phyloP scores from a whole-genome alignment of 2,888 invertebrate genomes.

The Chalcis sispes region DNA sequence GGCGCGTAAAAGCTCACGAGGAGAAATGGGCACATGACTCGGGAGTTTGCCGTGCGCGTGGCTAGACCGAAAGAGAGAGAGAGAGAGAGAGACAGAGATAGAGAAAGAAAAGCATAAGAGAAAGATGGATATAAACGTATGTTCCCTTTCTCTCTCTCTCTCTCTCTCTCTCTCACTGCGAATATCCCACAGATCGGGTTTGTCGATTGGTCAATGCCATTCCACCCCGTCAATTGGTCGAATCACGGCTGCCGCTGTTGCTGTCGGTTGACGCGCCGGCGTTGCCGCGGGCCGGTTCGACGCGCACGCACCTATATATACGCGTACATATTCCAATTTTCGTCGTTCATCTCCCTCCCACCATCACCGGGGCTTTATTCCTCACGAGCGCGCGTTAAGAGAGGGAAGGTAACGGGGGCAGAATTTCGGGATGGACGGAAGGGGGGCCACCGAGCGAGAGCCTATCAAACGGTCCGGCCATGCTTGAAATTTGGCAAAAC shows the following conservation, averaged over 20 bases:
- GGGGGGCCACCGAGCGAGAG: constrained; percentile 51
- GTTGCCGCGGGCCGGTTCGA: constrained; percentile 53
- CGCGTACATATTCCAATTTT: constrained; percentile 56
- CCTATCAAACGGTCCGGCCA: constrained; percentile 69
- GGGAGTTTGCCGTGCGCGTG: too few species aligned
- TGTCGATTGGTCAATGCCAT: constrained; percentile 67
- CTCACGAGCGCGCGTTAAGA: not conserved
- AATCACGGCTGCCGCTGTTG: constrained; percentile 57
- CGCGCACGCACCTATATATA: constrained; percentile 22
- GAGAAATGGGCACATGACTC: too few species aligned
- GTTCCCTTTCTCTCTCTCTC: not conserved
- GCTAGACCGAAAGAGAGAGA: not conserved
- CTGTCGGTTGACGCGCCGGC: too few species aligned
- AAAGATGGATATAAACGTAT: too few species aligned
- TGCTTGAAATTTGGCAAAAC: constrained; percentile 69
- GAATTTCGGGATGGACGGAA: constrained; percentile 8
- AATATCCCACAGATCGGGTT: constrained; percentile 59
- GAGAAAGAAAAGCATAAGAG: not conserved
- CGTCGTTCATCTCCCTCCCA: constrained; percentile 60
- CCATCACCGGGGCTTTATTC: constrained; percentile 25
- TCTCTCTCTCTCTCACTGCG: not conserved
- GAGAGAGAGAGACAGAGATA: not conserved
- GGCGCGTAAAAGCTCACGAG: constrained; percentile 44
- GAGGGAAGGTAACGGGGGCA: not conserved
- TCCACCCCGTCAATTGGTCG: constrained; percentile 68